Percentiles rank a stretch among this genome's conserved stretches.
Conservation (phyloP, 2,888 invertebrate species). For the Isotomurus palustris region DNA sequence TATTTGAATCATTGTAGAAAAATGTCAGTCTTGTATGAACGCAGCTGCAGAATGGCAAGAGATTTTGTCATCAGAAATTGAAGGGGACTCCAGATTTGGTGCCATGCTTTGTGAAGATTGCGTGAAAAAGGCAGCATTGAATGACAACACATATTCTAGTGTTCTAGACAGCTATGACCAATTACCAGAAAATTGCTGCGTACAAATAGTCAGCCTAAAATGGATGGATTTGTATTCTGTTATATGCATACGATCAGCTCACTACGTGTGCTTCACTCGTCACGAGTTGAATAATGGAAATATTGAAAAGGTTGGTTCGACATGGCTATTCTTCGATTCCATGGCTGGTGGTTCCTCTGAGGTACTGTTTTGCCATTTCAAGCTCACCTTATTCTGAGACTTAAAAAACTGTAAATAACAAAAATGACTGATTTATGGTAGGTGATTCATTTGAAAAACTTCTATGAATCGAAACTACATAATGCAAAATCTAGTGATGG, state of each 20-base stretch:
- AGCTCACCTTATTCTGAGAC: too few relatives aligned
- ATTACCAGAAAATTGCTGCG: not conserved
- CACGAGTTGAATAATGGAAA: not conserved
- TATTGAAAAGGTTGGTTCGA: not conserved
- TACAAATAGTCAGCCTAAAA: not conserved
- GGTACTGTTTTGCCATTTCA: not conserved
- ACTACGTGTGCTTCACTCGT: constrained; percentile 14
- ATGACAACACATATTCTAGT: too few relatives aligned
- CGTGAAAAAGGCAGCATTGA: not conserved
- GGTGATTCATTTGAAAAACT: too few relatives aligned
- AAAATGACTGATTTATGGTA: too few relatives aligned
- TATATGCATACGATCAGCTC: constrained; percentile 13
- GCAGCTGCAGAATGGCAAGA: not conserved
- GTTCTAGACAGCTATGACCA: not conserved
- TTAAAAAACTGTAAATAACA: too few relatives aligned
- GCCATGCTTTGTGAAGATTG: not conserved
- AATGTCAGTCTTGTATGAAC: not conserved
- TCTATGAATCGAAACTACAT: too few relatives aligned
- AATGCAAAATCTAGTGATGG: too few relatives aligned
- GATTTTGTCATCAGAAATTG: not conserved
- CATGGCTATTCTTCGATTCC: constrained; percentile 19
- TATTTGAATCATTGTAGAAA: not conserved
- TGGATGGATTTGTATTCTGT: constrained; percentile 16
- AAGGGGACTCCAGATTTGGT: not conserved
- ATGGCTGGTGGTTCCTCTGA: constrained; percentile 3